phyloP scores from a whole-genome alignment of 1,140 invertebrate genomes.

The Drosophila dunni region DNA sequence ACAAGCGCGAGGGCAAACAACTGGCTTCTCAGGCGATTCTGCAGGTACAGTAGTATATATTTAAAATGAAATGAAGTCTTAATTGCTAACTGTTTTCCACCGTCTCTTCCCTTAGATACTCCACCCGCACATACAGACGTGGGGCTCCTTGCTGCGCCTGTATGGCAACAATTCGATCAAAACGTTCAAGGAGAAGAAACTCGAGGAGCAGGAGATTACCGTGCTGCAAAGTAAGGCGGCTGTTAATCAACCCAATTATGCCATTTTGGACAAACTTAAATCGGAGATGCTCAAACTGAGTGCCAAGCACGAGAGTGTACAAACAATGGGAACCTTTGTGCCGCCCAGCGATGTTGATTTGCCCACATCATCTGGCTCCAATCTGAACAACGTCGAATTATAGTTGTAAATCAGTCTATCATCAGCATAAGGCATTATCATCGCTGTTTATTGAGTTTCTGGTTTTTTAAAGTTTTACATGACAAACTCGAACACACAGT shows the following conservation, averaged over 20 bases:
- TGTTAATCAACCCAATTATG: constrained; percentile 96
- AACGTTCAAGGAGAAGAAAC: constrained; percentile 96
- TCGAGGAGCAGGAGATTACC: constrained; percentile 97
- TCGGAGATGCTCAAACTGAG: constrained; percentile 94
- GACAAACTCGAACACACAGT: constrained; percentile 26
- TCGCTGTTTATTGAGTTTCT: constrained; percentile 49
- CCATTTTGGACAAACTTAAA: constrained; percentile 95
- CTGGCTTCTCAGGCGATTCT: constrained; percentile 97
- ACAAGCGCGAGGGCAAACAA: constrained; percentile 99
- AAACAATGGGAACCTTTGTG: constrained; percentile 91
- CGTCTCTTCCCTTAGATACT: constrained; percentile 86
- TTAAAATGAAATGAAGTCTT: neutral
- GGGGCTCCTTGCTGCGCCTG: constrained; percentile 96
- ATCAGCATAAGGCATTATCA: neutral
- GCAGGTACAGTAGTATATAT: constrained; percentile 87
- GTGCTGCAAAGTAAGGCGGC: constrained; percentile 95
- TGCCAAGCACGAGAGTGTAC: constrained; percentile 88
- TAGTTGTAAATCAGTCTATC: constrained; percentile 38
- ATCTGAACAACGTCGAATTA: constrained; percentile 88
- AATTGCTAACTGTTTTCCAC: no score
- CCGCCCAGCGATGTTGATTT: constrained; percentile 88
- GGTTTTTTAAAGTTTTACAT: constrained; percentile 28
- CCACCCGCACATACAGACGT: constrained; percentile 97
- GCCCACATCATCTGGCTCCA: constrained; percentile 89
- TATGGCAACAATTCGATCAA: constrained; percentile 97